Evolutionary conservation across 92 coral and sea anemone genomes (phyloP).

Genomic region (Hydrozoanthus gracilis): DNA sequence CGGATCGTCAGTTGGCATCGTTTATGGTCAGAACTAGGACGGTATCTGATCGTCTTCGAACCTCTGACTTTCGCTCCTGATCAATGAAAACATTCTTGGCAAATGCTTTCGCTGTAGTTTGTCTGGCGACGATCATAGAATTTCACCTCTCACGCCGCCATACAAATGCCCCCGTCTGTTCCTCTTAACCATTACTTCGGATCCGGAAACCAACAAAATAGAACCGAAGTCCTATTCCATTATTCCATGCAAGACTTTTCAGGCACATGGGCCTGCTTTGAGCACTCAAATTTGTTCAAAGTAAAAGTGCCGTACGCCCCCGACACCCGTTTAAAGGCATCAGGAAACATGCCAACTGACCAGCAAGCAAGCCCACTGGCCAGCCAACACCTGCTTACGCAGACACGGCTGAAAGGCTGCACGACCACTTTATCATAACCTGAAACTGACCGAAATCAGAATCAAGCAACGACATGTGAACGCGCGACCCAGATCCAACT

Average conservation of each 20-base stretch:
- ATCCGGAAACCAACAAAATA: too few species aligned
- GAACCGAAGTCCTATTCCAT: too few species aligned
- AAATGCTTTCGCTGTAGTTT: neutral
- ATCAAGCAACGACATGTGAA: neutral
- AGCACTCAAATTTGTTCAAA: too few species aligned
- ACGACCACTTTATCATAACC: neutral
- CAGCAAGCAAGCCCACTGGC: neutral
- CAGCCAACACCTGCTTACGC: neutral
- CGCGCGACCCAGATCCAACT: neutral
- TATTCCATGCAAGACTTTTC: neutral
- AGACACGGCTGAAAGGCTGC: neutral
- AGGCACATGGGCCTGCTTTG: neutral
- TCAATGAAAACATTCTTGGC: too few species aligned
- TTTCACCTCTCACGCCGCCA: neutral
- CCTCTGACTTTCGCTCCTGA: too few species aligned
- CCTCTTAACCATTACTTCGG: neutral
- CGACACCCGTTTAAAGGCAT: neutral
- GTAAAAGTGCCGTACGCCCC: neutral
- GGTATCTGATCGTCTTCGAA: too few species aligned
- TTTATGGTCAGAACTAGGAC: too few species aligned
- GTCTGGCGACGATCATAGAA: neutral
- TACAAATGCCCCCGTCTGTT: neutral
- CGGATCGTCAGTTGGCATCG: too few species aligned
- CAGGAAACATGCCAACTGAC: neutral
- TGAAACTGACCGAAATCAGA: neutral